Evolutionary conservation across 2,797 vertebrate genomes (phyloP).

Genomic region (Spinus olivaceus): DNA sequence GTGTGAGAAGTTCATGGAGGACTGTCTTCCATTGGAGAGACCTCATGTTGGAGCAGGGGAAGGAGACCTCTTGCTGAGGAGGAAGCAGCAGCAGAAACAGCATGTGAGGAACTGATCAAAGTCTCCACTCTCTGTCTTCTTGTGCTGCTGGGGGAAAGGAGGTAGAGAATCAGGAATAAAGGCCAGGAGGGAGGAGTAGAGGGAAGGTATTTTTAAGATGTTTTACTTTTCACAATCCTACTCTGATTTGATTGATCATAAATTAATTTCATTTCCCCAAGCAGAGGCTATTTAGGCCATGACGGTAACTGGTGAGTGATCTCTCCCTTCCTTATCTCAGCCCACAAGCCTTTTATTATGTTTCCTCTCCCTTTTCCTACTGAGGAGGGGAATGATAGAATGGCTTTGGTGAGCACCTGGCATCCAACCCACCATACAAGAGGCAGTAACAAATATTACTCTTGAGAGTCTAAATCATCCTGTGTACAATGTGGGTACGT

Average conservation of each 20-base stretch:
- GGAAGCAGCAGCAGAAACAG: neutral
- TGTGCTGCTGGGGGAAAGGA: neutral
- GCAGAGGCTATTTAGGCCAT: neutral
- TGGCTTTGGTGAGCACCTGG: neutral
- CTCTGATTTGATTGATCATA: neutral
- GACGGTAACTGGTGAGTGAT: neutral
- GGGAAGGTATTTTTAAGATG: neutral
- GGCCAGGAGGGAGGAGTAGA: neutral
- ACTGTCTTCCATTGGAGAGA: neutral
- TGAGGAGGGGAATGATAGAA: neutral
- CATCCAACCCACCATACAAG: neutral
- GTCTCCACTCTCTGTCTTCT: neutral
- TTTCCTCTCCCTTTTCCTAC: neutral
- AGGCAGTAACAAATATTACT: neutral
- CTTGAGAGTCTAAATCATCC: neutral
- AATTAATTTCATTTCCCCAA: neutral
- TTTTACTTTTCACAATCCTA: neutral
- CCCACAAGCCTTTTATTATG: neutral
- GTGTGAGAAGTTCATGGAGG: neutral
- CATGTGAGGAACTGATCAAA: neutral
- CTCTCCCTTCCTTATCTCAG: neutral
- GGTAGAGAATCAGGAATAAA: neutral
- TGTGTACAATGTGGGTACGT: neutral
- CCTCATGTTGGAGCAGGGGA: neutral
- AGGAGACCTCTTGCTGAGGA: neutral